Conservation (phyloP, 2,797 vertebrate species). For the Mormyrops attenuatus region DNA sequence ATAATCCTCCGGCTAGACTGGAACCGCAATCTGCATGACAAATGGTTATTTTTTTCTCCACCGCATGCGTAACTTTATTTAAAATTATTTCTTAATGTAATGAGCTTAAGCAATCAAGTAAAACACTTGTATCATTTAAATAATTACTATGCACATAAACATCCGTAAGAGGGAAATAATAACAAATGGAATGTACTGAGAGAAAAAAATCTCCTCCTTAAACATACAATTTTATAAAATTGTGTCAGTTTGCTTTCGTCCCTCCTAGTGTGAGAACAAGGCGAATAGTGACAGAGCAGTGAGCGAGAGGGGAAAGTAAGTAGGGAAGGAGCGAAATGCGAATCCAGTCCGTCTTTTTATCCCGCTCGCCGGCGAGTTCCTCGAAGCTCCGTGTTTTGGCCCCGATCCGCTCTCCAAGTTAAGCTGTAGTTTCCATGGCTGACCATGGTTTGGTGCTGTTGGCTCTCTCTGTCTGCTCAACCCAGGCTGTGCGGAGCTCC, state of each 20-base stretch:
- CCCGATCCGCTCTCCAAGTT: slow-evolving; percentile 47
- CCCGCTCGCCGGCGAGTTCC: slow-evolving; percentile 36
- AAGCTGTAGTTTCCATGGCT: slow-evolving; percentile 59
- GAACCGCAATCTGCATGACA: not conserved
- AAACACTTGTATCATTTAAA: not conserved
- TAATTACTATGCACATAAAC: not conserved
- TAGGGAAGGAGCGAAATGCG: slow-evolving; percentile 26
- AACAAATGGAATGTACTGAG: not conserved
- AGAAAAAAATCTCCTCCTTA: not conserved
- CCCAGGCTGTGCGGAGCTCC: slow-evolving; percentile 98
- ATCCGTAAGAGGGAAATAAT: not conserved
- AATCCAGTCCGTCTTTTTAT: slow-evolving; percentile 53
- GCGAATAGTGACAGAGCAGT: slow-evolving; percentile 11
- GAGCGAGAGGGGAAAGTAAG: not conserved
- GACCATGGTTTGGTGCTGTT: slow-evolving; percentile 95
- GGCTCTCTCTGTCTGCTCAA: slow-evolving; percentile 80
- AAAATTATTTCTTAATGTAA: not conserved
- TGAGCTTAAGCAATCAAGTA: not conserved
- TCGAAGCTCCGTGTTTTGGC: slow-evolving; percentile 50
- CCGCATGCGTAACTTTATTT: not conserved
- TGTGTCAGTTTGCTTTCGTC: slow-evolving; percentile 25
- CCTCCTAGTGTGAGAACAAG: slow-evolving; percentile 27
- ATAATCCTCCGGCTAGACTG: not conserved
- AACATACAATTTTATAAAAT: slow-evolving; percentile 20
- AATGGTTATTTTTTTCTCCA: not conserved